Conservation (phyloP, 2,113 vertebrate species). For the Eptesicus fuscus region DNA sequence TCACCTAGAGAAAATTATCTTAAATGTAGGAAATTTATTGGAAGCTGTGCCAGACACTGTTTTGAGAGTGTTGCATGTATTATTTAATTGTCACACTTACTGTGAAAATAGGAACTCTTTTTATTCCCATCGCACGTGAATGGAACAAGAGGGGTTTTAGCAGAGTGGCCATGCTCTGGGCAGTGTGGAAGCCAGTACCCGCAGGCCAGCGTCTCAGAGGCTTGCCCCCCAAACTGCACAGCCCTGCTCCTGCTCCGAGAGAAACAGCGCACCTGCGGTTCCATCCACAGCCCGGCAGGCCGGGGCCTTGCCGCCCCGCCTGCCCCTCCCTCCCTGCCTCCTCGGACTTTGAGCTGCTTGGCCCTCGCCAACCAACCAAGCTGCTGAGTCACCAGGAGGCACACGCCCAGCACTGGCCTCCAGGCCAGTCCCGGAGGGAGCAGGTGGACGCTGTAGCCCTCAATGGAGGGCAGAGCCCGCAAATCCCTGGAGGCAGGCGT, state of each 20-base stretch:
- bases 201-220: background rate
- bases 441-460: accelerated
- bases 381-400: background rate
- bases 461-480: background rate
- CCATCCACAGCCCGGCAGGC: background rate
- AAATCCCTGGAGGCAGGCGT: background rate
- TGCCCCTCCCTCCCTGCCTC: too few relatives aligned
- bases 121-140: background rate
- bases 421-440: background rate
- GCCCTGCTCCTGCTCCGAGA: too few relatives aligned
- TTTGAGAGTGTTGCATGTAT: background rate
- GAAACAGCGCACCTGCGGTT: background rate
- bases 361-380: too few relatives aligned
- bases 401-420: accelerated
- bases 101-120: background rate
- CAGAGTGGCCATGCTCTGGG: too few relatives aligned
- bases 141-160: background rate
- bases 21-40: background rate
- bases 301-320: background rate
- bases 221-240: background rate
- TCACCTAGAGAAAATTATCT: background rate
- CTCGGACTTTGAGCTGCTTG: background rate
- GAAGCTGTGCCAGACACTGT: background rate
- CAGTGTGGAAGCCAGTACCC: background rate
- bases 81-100: background rate